Evolutionary conservation across 2,797 vertebrate species (phyloP).

Genomic region (Hirundo rustica): DNA sequence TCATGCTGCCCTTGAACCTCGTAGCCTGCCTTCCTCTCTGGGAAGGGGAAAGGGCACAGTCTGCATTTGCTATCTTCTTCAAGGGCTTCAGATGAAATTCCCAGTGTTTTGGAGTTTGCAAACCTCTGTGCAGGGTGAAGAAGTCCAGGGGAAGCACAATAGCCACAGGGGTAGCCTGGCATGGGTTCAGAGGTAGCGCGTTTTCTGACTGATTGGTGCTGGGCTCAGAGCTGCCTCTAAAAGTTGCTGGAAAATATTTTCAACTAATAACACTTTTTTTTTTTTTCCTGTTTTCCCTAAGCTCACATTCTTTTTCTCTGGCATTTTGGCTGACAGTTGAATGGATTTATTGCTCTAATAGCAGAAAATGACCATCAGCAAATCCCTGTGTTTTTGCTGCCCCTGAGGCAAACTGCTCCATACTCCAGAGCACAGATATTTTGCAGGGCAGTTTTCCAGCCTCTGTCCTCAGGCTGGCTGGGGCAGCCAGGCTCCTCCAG

Average conservation of each 20-base stretch:
- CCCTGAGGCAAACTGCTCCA: not conserved
- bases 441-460: not conserved
- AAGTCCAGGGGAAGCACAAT: not conserved
- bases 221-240: not conserved
- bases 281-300: not conserved
- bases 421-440: not conserved
- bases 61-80: not conserved
- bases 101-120: not conserved
- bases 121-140: not conserved
- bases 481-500: not conserved
- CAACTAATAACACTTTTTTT: not conserved
- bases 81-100: not conserved
- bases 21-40: not conserved
- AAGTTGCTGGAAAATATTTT: conserved; percentile 20
- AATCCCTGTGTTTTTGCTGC: not conserved
- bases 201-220: not conserved
- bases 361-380: conserved; percentile 26
- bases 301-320: conserved; percentile 5
- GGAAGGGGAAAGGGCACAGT: not conserved
- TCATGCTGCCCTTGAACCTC: not conserved
- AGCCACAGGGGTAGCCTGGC: not conserved
- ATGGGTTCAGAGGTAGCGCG: not conserved
- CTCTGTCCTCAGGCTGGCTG: not conserved
- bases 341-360: conserved; percentile 52
- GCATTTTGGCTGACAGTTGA: not conserved